phyloP scores from a whole-genome alignment of 1,140 invertebrate species.

The Bombus superbus region DNA sequence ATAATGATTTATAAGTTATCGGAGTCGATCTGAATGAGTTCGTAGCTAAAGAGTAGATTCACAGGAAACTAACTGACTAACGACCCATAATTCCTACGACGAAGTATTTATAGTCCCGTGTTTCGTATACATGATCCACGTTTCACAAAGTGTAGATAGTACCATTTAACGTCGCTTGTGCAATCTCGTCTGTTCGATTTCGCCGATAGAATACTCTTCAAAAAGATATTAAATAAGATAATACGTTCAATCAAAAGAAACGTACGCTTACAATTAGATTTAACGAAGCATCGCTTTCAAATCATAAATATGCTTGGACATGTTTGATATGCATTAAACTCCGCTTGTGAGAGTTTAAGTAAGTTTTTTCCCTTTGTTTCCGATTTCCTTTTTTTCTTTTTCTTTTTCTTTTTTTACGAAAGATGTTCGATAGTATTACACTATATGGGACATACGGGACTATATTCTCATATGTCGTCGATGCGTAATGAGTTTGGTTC shows the following conservation, averaged over 20 bases:
- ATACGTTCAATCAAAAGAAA: neutral
- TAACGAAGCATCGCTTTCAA: no score
- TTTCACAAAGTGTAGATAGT: neutral
- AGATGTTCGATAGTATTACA: neutral
- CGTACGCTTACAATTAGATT: no score
- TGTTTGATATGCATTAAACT: neutral
- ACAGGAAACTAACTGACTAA: neutral
- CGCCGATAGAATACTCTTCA: neutral
- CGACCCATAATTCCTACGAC: neutral
- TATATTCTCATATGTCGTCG: neutral
- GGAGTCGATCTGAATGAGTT: neutral
- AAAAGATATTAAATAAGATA: neutral
- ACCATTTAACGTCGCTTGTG: no score
- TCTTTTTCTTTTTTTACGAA: neutral
- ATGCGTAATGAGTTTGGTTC: neutral
- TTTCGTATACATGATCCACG: no score
- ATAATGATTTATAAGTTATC: slow-evolving; percentile 42
- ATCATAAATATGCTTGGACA: neutral
- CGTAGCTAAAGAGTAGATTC: neutral
- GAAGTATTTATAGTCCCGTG: neutral
- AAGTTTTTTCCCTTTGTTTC: neutral
- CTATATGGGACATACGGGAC: neutral
- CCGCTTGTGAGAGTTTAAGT: neutral
- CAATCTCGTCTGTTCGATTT: neutral
- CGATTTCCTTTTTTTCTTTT: neutral